Evolutionary conservation across 2,113 vertebrate species (phyloP).

Genomic region (Engystomops pustulosus): DNA sequence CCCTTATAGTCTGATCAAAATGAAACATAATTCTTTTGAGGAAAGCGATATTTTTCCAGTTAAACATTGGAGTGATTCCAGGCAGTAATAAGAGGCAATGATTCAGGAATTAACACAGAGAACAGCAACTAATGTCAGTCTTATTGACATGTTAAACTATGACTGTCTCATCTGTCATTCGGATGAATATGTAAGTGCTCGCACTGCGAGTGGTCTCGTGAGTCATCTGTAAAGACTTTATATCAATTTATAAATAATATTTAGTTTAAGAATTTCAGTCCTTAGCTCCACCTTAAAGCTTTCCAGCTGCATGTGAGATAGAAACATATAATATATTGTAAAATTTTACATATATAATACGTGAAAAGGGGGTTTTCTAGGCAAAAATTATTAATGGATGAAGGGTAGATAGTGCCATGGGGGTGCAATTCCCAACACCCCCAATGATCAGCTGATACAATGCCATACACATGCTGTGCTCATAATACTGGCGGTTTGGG

Average conservation of each 20-base stretch:
- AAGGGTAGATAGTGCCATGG: no score
- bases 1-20: not conserved
- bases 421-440: no score
- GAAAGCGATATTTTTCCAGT: not conserved
- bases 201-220: not conserved
- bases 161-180: conserved; percentile 28
- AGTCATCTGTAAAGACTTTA: conserved; percentile 7
- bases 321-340: no score
- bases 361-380: no score
- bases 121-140: not conserved
- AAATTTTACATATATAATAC: no score
- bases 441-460: no score
- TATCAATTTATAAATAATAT: not conserved
- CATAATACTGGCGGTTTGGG: no score
- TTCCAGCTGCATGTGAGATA: not conserved
- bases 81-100: not conserved
- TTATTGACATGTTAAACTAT: conserved; percentile 27
- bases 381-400: no score
- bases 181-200: not conserved
- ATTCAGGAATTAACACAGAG: not conserved
- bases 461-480: no score
- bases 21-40: no score
- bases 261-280: not conserved
- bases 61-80: not conserved
- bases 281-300: not conserved